These are phyloP conservation scores for Scaptodrosophila latifasciaeformis DNA, from an alignment of 2,888 invertebrate species.

Conservation along the genomic window DNA sequence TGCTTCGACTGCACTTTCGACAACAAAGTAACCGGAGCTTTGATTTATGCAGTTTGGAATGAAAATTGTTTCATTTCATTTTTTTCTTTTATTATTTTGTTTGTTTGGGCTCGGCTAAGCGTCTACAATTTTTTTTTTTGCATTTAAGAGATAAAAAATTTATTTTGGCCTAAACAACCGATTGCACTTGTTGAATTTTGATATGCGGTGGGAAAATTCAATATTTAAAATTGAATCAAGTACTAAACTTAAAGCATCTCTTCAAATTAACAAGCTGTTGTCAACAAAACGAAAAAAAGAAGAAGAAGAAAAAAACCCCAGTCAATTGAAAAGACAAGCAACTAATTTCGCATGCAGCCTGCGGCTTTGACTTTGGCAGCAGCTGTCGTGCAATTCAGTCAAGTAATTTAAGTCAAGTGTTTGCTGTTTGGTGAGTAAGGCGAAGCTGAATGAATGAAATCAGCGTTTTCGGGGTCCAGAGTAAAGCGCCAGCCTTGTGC, in stretches of 20 bases:
- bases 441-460: constrained; percentile 6
- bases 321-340: no score
- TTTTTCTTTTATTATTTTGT: constrained; percentile 5
- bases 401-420: constrained; percentile 6
- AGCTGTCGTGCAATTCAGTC: no score
- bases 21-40: constrained; percentile 45
- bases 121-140: constrained; percentile 9
- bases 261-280: no score
- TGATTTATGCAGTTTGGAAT: constrained; percentile 57
- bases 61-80: constrained; percentile 38
- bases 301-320: no score
- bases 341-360: no score
- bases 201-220: constrained; percentile 50
- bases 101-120: not conserved
- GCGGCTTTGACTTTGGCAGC: no score
- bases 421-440: not conserved
- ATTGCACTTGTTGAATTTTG: constrained; percentile 49
- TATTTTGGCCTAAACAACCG: constrained; percentile 20
- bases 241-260: no score
- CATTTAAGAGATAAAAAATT: constrained; percentile 26
- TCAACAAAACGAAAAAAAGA: no score
- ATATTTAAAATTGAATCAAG: not conserved
- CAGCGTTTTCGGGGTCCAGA: no score
- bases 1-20: constrained; percentile 9
- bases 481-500: no score